Conservation (phyloP, 2,113 vertebrate genomes). For the Macrotis lagotis region DNA sequence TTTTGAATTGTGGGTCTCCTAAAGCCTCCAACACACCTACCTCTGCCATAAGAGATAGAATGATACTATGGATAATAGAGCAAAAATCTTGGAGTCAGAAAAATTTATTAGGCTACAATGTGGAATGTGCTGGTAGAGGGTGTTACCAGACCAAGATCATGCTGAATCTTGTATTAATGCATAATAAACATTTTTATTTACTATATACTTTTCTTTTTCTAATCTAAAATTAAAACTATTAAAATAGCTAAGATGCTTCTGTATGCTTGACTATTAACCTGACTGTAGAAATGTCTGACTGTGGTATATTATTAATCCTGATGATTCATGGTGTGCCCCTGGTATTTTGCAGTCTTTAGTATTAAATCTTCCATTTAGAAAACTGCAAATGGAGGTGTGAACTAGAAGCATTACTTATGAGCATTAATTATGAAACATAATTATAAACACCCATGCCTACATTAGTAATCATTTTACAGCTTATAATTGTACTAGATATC, state of each 20-base stretch:
- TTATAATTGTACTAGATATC: conserved; percentile 27
- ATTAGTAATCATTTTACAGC: conserved; percentile 27
- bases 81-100: not conserved
- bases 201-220: not conserved
- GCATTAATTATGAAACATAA: conserved; percentile 54
- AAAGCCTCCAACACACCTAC: not conserved
- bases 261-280: conserved; percentile 26
- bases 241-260: conserved; percentile 29
- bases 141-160: not conserved
- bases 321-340: conserved; percentile 44
- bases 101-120: not conserved
- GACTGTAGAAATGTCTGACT: conserved; percentile 43
- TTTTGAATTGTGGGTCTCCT: not conserved
- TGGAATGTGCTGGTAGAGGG: not conserved
- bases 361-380: conserved; percentile 63
- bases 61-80: not conserved
- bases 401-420: conserved; percentile 32
- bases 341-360: conserved; percentile 53
- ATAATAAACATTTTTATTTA: conserved; percentile 25
- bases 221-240: conserved; percentile 19
- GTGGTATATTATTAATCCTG: conserved; percentile 35
- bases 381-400: conserved; percentile 45
- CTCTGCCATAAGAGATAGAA: not conserved
- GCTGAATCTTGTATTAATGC: not conserved
- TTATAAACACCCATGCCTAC: conserved; percentile 59